Evolutionary conservation across 2,888 invertebrate genomes (phyloP).

Genomic region (Agrilus biguttatus): DNA sequence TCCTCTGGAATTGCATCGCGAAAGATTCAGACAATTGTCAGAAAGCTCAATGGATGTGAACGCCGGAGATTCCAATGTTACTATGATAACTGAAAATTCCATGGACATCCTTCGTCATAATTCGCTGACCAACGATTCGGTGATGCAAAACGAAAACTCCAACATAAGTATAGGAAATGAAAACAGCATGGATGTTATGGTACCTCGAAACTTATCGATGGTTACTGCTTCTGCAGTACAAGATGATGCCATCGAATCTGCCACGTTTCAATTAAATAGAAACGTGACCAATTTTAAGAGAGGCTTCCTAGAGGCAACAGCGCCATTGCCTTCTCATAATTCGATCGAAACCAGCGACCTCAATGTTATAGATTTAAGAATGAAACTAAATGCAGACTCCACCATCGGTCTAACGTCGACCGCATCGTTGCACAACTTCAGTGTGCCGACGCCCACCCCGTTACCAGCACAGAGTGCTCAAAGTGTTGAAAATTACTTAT

Average conservation of each 20-base stretch:
- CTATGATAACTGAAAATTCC: conserved; percentile 35
- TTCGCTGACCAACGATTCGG: conserved; percentile 6
- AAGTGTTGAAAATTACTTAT: conserved; percentile 43
- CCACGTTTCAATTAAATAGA: no score
- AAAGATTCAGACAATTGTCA: conserved; percentile 27
- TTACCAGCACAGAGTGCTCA: conserved; percentile 43
- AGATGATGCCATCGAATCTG: background rate
- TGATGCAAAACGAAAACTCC: conserved; percentile 19
- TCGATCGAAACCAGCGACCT: conserved; percentile 28
- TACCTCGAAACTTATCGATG: conserved; percentile 15
- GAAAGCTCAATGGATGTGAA: conserved; percentile 33
- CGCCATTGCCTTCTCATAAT: no score
- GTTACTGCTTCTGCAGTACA: background rate
- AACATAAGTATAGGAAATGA: conserved; percentile 24
- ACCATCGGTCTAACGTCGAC: conserved; percentile 33
- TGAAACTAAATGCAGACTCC: conserved; percentile 45
- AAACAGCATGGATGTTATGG: conserved; percentile 22
- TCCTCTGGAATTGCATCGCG: conserved; percentile 19
- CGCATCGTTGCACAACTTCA: conserved; percentile 35
- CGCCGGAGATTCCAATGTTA: conserved; percentile 28
- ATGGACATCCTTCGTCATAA: conserved; percentile 33
- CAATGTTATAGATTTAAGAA: conserved; percentile 51
- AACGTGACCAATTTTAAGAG: no score
- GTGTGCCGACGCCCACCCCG: conserved; percentile 29
- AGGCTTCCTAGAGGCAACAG: no score